phyloP scores from a whole-genome alignment of 2,113 vertebrate species.

The Ibidorhyncha struthersii region DNA sequence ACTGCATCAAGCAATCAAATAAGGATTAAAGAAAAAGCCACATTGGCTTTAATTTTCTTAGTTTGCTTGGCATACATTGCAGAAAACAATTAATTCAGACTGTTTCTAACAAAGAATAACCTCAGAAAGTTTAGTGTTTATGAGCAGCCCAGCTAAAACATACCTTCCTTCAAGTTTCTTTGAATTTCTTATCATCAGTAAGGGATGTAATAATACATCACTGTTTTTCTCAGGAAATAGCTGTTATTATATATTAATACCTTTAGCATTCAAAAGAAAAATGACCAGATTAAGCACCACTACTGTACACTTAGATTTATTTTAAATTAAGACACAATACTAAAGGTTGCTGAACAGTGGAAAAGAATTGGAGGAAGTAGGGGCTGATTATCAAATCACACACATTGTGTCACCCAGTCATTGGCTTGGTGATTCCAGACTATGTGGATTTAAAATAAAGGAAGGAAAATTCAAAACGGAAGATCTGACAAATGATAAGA shows the following conservation, averaged over 20 bases:
- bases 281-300: background rate
- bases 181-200: background rate
- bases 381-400: background rate
- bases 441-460: background rate
- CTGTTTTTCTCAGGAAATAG: background rate
- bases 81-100: slow-evolving; percentile 39
- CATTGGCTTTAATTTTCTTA: slow-evolving; percentile 43
- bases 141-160: background rate
- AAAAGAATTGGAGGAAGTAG: background rate
- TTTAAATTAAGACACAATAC: background rate
- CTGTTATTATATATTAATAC: background rate
- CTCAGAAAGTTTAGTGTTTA: background rate
- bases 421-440: background rate
- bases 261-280: background rate
- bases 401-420: background rate
- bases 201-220: background rate
- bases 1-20: slow-evolving; percentile 62
- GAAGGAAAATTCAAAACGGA: background rate
- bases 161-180: background rate
- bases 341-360: background rate
- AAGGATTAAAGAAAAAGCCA: slow-evolving; percentile 59
- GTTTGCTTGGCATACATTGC: slow-evolving; percentile 24
- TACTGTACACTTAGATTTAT: background rate
- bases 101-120: background rate
- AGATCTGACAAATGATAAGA: background rate